These are phyloP conservation scores for Drosophila sechellia DNA, from an alignment of 1,140 invertebrate species.

Conservation along the genomic window DNA sequence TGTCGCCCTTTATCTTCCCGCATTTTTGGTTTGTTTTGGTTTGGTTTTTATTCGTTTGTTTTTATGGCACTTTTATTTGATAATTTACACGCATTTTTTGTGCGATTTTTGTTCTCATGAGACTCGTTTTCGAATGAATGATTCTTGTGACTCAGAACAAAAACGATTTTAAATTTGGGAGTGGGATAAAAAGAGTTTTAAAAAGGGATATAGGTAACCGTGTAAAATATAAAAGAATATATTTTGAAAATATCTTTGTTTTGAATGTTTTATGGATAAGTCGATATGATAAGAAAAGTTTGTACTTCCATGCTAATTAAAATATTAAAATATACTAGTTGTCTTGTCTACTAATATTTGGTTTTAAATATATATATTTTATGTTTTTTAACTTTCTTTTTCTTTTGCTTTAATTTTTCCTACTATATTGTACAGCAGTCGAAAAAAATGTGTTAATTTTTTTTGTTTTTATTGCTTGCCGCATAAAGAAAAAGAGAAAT, in stretches of 20 bases:
- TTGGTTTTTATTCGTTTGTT: conserved; percentile 28
- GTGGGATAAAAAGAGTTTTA: not conserved
- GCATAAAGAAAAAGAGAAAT: conserved; percentile 32
- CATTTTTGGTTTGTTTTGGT: conserved; percentile 46
- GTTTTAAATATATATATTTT: no score
- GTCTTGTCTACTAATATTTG: no score
- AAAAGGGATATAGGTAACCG: no score
- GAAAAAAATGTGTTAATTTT: conserved; percentile 25
- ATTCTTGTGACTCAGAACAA: conserved; percentile 51
- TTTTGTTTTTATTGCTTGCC: not conserved
- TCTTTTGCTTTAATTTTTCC: no score
- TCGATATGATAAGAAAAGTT: no score
- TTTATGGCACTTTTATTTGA: conserved; percentile 72
- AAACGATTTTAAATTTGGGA: not conserved
- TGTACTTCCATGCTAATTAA: no score
- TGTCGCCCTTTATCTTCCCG: conserved; percentile 55
- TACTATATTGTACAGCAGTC: conserved; percentile 19
- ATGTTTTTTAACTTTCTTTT: no score
- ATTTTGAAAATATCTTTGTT: no score
- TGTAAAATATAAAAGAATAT: not conserved
- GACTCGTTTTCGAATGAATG: conserved; percentile 35
- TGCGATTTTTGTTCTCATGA: conserved; percentile 37
- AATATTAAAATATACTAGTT: no score
- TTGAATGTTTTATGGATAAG: no score
- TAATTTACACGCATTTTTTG: conserved; percentile 61